Conservation (phyloP, 2,888 invertebrate genomes). For the Nomada lathburiana region DNA sequence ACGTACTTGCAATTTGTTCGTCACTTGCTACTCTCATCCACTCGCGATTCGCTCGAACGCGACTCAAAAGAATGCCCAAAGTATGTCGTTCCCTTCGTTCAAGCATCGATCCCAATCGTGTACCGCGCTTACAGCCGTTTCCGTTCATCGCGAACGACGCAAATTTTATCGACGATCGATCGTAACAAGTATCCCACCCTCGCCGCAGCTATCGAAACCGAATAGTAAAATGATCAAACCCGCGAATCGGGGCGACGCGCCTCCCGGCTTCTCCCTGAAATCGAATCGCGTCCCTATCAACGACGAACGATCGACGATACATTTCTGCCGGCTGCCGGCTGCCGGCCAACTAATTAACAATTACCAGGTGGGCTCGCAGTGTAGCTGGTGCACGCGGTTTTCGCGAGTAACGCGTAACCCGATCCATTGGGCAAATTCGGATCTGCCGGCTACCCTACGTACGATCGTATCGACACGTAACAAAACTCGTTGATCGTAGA, state of each 20-base stretch:
- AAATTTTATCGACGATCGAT: neutral
- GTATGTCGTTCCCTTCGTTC: conserved; percentile 36
- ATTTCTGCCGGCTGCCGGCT: neutral
- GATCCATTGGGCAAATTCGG: conserved; percentile 34
- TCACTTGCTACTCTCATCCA: conserved; percentile 54
- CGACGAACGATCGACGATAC: conserved; percentile 9
- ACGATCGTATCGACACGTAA: conserved; percentile 1
- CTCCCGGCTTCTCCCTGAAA: neutral
- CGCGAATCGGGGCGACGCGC: neutral
- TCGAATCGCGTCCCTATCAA: conserved; percentile 2
- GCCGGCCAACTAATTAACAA: conserved; percentile 27
- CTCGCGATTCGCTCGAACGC: conserved; percentile 59
- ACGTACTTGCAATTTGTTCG: conserved; percentile 68
- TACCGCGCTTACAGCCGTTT: conserved; percentile 1
- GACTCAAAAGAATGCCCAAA: conserved; percentile 68
- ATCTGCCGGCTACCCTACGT: neutral
- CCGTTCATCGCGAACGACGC: neutral
- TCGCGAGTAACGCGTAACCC: conserved; percentile 46
- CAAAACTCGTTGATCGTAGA: neutral
- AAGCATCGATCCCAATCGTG: conserved; percentile 16
- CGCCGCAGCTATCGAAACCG: no score
- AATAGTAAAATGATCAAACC: neutral
- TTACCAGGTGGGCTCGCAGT: neutral
- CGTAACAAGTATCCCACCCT: neutral
- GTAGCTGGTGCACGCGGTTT: conserved; percentile 26